phyloP scores from a whole-genome alignment of 2,888 invertebrate genomes.

The Lasioglossum lativentre region DNA sequence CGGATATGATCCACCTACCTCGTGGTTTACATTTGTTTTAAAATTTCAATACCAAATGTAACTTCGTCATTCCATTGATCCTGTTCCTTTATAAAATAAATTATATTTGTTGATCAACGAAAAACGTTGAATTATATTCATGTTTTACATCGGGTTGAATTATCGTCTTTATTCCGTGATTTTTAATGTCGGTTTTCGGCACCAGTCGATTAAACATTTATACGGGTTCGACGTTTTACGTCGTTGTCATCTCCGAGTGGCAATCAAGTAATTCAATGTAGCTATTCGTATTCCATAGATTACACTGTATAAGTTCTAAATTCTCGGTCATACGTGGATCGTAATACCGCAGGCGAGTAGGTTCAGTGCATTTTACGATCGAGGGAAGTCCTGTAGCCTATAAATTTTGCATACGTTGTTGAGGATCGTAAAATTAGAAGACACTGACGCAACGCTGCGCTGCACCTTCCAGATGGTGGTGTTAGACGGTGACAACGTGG shows the following conservation, averaged over 20 bases:
- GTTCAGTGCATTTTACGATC: constrained; percentile 2
- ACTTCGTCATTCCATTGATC: background rate
- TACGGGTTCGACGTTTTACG: background rate
- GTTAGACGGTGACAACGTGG: background rate
- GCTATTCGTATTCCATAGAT: background rate
- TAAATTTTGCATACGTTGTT: constrained; percentile 9
- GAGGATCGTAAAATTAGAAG: constrained; percentile 14
- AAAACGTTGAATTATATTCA: background rate
- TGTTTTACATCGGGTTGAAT: too few relatives aligned
- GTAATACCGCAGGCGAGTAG: background rate
- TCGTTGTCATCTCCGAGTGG: background rate
- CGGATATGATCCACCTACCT: background rate
- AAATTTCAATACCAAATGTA: too few relatives aligned
- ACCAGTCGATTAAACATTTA: background rate
- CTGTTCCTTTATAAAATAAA: background rate
- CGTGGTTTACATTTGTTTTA: too few relatives aligned
- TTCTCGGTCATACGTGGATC: background rate
- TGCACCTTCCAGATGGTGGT: background rate
- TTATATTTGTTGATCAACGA: background rate
- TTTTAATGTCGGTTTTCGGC: background rate
- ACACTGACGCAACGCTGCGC: background rate
- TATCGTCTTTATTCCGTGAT: background rate
- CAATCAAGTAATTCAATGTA: background rate
- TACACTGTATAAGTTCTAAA: background rate
- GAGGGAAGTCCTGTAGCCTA: constrained; percentile 1